Evolutionary conservation across 2,888 invertebrate genomes (phyloP).

Genomic region (Xiphydria camelus): DNA sequence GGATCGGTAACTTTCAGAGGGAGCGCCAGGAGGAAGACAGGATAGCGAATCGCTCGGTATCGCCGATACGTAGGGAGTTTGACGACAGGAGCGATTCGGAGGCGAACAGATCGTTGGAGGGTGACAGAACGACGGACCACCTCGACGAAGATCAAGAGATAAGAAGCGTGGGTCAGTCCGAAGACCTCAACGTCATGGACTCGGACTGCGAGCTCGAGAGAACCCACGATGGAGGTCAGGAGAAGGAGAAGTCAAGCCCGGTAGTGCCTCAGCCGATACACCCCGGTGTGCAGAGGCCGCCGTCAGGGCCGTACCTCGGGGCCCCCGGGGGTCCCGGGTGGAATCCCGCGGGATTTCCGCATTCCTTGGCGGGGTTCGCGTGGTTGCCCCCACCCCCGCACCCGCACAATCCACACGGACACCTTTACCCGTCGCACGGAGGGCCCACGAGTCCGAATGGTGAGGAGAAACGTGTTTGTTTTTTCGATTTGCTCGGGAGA

Average conservation of each 20-base stretch:
- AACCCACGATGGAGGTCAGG: constrained; percentile 38
- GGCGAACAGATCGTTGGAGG: constrained; percentile 50
- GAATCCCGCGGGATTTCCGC: constrained; percentile 55
- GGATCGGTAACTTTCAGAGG: constrained; percentile 26
- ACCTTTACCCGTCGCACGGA: constrained; percentile 52
- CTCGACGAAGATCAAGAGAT: constrained; percentile 51
- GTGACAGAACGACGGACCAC: constrained; percentile 46
- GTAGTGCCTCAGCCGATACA: constrained; percentile 71
- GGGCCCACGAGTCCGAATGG: constrained; percentile 55
- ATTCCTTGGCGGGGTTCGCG: constrained; percentile 66
- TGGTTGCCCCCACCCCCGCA: constrained; percentile 67
- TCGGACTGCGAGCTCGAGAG: constrained; percentile 50
- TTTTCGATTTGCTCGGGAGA: not conserved
- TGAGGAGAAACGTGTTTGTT: constrained; percentile 25
- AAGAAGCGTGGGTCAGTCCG: constrained; percentile 51
- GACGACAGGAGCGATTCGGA: constrained; percentile 54
- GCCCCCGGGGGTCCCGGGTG: constrained; percentile 48
- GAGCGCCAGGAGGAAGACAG: constrained; percentile 23
- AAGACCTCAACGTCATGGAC: constrained; percentile 55
- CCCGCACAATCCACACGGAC: constrained; percentile 62
- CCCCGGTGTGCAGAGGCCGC: constrained; percentile 65
- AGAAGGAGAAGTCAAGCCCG: constrained; percentile 60
- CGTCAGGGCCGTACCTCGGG: constrained; percentile 38
- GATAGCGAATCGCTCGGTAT: constrained; percentile 42
- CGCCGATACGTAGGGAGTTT: constrained; percentile 44